These are phyloP conservation scores for Propithecus coquereli DNA, from an alignment of 2,113 vertebrate species.

Conservation along the genomic window DNA sequence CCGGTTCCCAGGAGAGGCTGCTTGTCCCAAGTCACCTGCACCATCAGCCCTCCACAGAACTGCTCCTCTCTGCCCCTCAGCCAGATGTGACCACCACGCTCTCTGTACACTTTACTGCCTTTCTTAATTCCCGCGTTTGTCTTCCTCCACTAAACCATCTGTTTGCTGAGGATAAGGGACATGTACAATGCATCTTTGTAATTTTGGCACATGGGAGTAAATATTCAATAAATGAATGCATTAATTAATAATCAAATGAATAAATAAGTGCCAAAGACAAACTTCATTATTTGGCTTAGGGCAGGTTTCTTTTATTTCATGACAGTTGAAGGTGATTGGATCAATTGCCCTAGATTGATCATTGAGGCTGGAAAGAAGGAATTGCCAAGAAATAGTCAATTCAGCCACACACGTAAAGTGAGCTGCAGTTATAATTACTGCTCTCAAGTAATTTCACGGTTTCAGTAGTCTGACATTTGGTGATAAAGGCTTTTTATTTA, in stretches of 20 bases:
- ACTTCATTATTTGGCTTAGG: background rate
- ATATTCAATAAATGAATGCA: background rate
- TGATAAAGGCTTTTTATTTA: background rate
- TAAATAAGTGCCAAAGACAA: background rate
- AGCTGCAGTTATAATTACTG: background rate
- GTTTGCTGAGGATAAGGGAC: background rate
- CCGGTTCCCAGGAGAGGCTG: background rate
- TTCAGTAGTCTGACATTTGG: background rate
- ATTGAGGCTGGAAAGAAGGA: background rate
- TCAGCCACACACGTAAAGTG: background rate
- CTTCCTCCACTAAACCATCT: background rate
- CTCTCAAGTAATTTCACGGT: background rate
- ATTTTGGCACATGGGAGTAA: background rate
- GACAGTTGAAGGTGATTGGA: background rate
- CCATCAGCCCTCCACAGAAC: background rate
- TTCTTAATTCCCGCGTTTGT: background rate
- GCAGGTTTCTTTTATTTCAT: background rate
- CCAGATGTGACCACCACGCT: background rate
- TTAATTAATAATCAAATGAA: background rate
- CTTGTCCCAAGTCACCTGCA: too few species aligned
- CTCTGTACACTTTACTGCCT: background rate
- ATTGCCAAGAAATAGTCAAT: background rate
- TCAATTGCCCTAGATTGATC: background rate
- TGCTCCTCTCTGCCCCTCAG: too few species aligned
- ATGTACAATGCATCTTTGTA: background rate